Percentiles rank a stretch among this genome's conserved stretches.
Conservation (phyloP, 92 coral and sea anemone genomes). For the Anthopleura xanthogrammica region DNA sequence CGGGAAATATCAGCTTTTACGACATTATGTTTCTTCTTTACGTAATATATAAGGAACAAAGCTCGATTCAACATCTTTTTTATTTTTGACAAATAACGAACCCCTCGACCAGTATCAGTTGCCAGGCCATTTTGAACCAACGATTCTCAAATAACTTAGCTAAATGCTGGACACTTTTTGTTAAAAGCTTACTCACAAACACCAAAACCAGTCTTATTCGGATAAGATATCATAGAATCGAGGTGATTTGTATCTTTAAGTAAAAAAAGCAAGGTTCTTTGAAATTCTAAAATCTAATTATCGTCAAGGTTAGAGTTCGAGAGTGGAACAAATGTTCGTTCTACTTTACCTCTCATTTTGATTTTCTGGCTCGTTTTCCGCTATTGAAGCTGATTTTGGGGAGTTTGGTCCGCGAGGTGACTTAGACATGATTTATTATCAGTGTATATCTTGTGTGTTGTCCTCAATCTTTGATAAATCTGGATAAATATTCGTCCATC, state of each 20-base stretch:
- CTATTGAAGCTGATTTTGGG: constrained; percentile 18
- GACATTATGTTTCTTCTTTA: too few relatives aligned
- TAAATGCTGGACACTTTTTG: not conserved
- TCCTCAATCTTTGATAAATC: not conserved
- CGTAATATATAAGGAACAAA: too few relatives aligned
- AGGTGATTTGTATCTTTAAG: not conserved
- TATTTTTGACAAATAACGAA: too few relatives aligned
- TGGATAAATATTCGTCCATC: not conserved
- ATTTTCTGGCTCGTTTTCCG: constrained; percentile 37
- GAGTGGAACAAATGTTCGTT: not conserved
- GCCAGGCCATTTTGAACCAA: not conserved
- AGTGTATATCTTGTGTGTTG: not conserved
- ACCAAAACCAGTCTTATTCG: not conserved
- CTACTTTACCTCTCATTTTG: constrained; percentile 24
- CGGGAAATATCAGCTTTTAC: too few relatives aligned
- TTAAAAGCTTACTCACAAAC: too few relatives aligned
- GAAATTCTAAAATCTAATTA: not conserved
- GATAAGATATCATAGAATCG: not conserved
- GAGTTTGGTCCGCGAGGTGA: constrained; percentile 40
- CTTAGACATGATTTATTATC: constrained; percentile 44
- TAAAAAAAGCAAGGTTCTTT: not conserved
- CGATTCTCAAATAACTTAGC: not conserved
- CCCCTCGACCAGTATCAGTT: too few relatives aligned
- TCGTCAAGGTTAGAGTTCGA: not conserved
- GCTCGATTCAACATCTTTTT: too few relatives aligned